Percentiles rank a stretch among this genome's conserved stretches.
Evolutionary conservation across 2,797 vertebrate species (phyloP).

Genomic region (Propithecus deckenii): DNA sequence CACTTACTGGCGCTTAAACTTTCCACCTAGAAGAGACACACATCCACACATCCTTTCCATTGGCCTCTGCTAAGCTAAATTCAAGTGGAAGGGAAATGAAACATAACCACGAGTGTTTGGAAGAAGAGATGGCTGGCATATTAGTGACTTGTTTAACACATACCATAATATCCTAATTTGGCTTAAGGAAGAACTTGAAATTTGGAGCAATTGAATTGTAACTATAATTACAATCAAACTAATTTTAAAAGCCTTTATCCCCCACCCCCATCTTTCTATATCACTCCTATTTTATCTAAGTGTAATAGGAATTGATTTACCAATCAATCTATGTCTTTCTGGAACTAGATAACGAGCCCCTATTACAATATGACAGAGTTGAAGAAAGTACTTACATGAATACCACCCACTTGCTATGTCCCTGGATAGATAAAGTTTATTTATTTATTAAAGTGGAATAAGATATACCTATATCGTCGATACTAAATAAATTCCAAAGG

Average conservation of each 20-base stretch:
- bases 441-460: constrained; percentile 38
- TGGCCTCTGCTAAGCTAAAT: neutral
- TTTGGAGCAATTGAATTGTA: neutral
- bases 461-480: neutral
- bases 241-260: neutral
- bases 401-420: neutral
- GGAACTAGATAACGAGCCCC: neutral
- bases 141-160: neutral
- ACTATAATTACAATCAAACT: neutral
- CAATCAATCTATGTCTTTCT: neutral
- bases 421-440: neutral
- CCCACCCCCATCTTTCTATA: neutral
- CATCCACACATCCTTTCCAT: too few relatives aligned
- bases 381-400: neutral
- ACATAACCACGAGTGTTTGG: neutral
- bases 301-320: neutral
- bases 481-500: neutral
- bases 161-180: neutral
- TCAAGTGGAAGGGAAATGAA: neutral
- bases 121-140: neutral
- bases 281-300: neutral
- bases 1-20: neutral
- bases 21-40: neutral
- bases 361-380: neutral
- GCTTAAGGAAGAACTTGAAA: neutral